phyloP scores from a whole-genome alignment of 2,113 vertebrate species.

The Thomomys bottae region DNA sequence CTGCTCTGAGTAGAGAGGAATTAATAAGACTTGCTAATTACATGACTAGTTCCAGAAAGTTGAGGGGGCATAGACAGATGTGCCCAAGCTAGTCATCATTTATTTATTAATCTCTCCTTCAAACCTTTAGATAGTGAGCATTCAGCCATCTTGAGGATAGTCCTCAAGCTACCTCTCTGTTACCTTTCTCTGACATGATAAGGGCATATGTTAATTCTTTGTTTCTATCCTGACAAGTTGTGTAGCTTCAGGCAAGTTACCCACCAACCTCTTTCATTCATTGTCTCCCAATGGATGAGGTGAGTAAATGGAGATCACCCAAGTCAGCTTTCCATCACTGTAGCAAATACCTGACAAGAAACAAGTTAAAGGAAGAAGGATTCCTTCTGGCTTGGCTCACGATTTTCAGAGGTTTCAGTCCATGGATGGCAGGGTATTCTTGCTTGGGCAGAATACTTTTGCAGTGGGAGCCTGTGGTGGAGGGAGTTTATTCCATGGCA shows the following conservation, averaged over 20 bases:
- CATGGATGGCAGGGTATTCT: not conserved
- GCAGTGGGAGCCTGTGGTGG: not conserved
- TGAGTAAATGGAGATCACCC: not conserved
- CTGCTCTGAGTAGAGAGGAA: not conserved
- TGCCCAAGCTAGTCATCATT: not conserved
- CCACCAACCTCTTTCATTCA: not conserved
- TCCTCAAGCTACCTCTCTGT: not conserved
- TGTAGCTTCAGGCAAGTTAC: not conserved
- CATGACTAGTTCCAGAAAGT: not conserved
- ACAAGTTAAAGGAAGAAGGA: not conserved
- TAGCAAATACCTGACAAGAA: not conserved
- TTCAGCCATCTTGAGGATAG: not conserved
- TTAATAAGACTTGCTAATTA: not conserved
- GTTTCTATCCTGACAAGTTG: not conserved
- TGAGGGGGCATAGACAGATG: not conserved
- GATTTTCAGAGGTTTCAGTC: not conserved
- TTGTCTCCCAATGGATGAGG: not conserved
- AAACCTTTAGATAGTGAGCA: not conserved
- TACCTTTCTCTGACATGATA: not conserved
- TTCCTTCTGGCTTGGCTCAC: not conserved
- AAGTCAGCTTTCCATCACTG: not conserved
- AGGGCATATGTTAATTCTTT: not conserved
- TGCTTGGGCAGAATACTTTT: not conserved
- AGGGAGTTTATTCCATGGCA: not conserved
- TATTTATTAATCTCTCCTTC: not conserved